Evolutionary conservation across 1,140 invertebrate genomes (phyloP), one percentile per base, ranked within the genome.

Genomic region (Drosophila truncata): DNA sequence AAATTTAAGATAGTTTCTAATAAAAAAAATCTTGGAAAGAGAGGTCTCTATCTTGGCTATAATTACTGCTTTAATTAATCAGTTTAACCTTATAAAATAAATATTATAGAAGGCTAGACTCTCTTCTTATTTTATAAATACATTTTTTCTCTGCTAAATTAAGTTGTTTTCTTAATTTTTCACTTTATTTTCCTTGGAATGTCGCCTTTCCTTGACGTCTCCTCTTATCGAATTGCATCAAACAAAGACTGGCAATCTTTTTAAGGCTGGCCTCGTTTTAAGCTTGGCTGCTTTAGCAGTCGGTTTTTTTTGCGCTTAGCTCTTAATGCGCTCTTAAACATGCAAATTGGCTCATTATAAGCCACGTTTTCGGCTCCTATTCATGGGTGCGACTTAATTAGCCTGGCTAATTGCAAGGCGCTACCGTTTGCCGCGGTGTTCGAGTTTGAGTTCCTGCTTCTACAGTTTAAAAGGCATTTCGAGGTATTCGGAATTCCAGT

Each of bases 311-410:
- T 37, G 42, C 27, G 27, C 14, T 54, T 52, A 65, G 39, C 27
- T 27, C 60, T 73, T 85, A 78, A 78, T 81, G 75, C 75, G 82
- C 83, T 88, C 65, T 86, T 88, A 77, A 86, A 77, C 75, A 86
- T 86, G 83, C 84, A 88, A 88, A 86, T 86, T 83, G 72, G 55
- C 71, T 88, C 80, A 88, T 86, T 86, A 86, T 82, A 33, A 59
- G 67, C 76, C 83, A 69, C 49, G 62, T 60, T 77, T 71, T 65
- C 39, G 61, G 52, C 50, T 76, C 57, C 61, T 78, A 62, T 86
- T 75, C 74, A 79, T 82, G 76, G 55, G 76, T 74, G 76, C 60
- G 66, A 65, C 83, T 88, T 88, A 88, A 87, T 87, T 87, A 88
- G 82, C 50, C 73, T 39, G 80, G 71, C 66, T 86, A 86, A 86